These are phyloP conservation scores for Lepus townsendii DNA, from an alignment of 2,797 vertebrate species.

Conservation along the genomic window DNA sequence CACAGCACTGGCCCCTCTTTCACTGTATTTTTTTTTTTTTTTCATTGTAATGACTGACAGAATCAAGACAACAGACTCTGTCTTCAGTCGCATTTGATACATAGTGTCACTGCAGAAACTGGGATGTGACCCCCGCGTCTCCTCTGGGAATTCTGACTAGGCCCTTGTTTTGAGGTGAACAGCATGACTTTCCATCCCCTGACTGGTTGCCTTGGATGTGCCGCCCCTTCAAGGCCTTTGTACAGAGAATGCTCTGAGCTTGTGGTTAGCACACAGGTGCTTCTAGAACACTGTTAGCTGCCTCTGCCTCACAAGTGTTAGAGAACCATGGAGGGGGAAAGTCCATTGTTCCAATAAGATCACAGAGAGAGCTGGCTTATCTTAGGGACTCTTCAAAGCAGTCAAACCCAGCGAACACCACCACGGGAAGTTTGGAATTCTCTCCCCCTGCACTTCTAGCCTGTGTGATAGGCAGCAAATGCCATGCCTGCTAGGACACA, in stretches of 20 bases:
- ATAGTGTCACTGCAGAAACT: slow-evolving; percentile 4
- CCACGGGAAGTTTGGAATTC: neutral
- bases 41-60: slow-evolving; percentile 41
- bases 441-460: neutral
- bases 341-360: neutral
- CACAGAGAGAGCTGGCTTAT: neutral
- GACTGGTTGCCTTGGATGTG: neutral
- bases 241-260: neutral
- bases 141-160: neutral
- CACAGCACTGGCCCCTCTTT: too few relatives aligned
- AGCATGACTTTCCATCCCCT: neutral
- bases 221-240: neutral
- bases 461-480: neutral
- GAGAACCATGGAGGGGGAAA: neutral
- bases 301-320: neutral
- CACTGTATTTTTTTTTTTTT: neutral
- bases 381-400: slow-evolving; percentile 4
- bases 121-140: neutral
- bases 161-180: slow-evolving; percentile 48
- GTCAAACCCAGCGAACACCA: neutral
- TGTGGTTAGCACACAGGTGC: neutral
- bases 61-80: neutral
- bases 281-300: neutral
- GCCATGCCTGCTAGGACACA: neutral
- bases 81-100: neutral